phyloP scores from a whole-genome alignment of 2,888 invertebrate species.

The Microplitis deprimator region DNA sequence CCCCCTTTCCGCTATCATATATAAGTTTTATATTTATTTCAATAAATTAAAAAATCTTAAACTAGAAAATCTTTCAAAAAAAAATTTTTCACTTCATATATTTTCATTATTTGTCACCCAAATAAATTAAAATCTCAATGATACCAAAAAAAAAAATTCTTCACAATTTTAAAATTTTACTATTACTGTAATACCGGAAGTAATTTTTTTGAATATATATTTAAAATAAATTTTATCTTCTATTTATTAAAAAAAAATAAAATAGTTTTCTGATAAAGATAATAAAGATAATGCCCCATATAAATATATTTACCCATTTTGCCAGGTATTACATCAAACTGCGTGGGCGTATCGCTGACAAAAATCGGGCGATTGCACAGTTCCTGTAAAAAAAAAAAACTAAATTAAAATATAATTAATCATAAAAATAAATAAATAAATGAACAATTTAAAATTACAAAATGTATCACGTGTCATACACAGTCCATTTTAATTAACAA shows the following conservation, averaged over 20 bases:
- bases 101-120: too few relatives aligned
- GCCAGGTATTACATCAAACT: conserved; percentile 88
- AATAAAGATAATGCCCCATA: background rate
- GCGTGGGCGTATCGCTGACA: conserved; percentile 83
- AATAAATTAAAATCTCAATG: too few relatives aligned
- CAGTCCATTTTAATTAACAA: conserved; percentile 11
- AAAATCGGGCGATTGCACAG: conserved; percentile 84
- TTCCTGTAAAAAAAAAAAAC: conserved; percentile 75
- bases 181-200: too few relatives aligned
- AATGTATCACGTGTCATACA: background rate
- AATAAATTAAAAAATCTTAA: too few relatives aligned
- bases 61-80: too few relatives aligned
- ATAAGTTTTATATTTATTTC: too few relatives aligned
- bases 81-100: too few relatives aligned
- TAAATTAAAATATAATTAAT: conserved; percentile 31
- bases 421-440: background rate
- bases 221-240: conserved; percentile 4
- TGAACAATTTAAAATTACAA: background rate
- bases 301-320: conserved; percentile 82
- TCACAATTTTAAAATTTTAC: too few relatives aligned
- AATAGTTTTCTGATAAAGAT: background rate
- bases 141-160: too few relatives aligned
- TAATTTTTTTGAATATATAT: too few relatives aligned
- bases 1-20: too few relatives aligned
- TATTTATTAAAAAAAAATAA: background rate